These are phyloP conservation scores for Plutomurus gul DNA, from an alignment of 1,140 invertebrate genomes.

Conservation along the genomic window DNA sequence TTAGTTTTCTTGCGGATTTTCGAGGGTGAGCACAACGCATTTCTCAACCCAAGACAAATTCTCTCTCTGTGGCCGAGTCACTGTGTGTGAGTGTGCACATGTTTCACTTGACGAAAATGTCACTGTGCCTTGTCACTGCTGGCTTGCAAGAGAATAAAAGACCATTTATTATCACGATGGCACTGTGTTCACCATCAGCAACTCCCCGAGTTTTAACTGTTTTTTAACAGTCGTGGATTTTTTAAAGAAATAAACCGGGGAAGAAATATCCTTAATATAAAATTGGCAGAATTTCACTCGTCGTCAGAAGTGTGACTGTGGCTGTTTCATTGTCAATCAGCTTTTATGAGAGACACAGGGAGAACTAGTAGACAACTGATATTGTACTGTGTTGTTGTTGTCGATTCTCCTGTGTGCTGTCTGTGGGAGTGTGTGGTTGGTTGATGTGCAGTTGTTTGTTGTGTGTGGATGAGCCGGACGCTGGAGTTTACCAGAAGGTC, in stretches of 20 bases:
- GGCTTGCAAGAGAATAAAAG: not conserved
- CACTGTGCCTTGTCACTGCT: not conserved
- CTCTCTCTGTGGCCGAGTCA: too few relatives aligned
- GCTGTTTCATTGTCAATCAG: constrained; percentile 10
- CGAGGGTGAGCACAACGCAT: not conserved
- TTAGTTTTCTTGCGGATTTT: constrained; percentile 29
- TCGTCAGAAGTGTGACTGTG: not conserved
- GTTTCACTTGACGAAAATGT: not conserved
- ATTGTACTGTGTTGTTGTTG: not conserved
- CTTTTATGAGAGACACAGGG: not conserved
- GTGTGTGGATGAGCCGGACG: not conserved
- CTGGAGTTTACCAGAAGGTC: constrained; percentile 1
- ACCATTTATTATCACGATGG: not conserved
- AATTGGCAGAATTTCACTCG: too few relatives aligned
- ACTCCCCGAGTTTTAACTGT: not conserved
- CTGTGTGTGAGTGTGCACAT: too few relatives aligned
- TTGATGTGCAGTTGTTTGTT: constrained; percentile 17
- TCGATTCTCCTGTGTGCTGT: too few relatives aligned
- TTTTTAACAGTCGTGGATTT: not conserved
- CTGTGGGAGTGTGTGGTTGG: not conserved
- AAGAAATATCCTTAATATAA: too few relatives aligned
- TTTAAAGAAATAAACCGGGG: not conserved
- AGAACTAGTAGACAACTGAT: too few relatives aligned
- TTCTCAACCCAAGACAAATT: not conserved
- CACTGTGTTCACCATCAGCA: too few relatives aligned